A percentile compares a stretch with the other conserved stretches of the same genome.
Conservation (phyloP, 2,888 invertebrate genomes). For the Polydrusus tereticollis region DNA sequence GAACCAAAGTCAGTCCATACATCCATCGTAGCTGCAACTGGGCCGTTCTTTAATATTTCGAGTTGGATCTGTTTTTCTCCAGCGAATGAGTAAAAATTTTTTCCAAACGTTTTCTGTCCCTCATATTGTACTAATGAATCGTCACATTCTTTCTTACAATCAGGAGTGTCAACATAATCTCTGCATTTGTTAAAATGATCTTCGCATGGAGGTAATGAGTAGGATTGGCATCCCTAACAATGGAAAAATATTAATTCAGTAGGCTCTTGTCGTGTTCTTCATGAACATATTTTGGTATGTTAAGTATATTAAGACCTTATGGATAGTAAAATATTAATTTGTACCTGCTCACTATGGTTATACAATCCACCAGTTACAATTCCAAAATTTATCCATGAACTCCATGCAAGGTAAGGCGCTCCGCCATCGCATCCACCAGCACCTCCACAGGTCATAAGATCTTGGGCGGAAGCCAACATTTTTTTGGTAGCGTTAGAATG, state of each 20-base stretch:
- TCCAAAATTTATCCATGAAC: conserved; percentile 82
- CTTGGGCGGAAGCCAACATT: conserved; percentile 35
- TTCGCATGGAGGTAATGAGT: conserved; percentile 44
- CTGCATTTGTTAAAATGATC: conserved; percentile 42
- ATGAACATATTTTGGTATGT: too few relatives aligned
- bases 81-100: background rate
- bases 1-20: conserved; percentile 82
- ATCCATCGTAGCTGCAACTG: conserved; percentile 87
- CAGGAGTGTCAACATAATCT: conserved; percentile 43
- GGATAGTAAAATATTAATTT: background rate
- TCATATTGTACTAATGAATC: conserved; percentile 18
- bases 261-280: too few relatives aligned
- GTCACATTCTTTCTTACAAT: conserved; percentile 41
- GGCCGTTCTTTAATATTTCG: conserved; percentile 86
- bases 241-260: background rate
- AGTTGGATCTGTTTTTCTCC: conserved; percentile 74
- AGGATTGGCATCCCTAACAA: conserved; percentile 46
- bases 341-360: conserved; percentile 45
- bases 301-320: too few relatives aligned
- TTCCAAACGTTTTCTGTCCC: conserved; percentile 27
- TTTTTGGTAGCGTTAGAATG: conserved; percentile 37
- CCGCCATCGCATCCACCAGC: conserved; percentile 77
- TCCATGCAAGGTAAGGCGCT: conserved; percentile 83
- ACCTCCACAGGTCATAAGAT: conserved; percentile 25
- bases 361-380: conserved; percentile 88